Evolutionary conservation across 2,797 vertebrate genomes (phyloP).

Genomic region (Anguilla obscura): DNA sequence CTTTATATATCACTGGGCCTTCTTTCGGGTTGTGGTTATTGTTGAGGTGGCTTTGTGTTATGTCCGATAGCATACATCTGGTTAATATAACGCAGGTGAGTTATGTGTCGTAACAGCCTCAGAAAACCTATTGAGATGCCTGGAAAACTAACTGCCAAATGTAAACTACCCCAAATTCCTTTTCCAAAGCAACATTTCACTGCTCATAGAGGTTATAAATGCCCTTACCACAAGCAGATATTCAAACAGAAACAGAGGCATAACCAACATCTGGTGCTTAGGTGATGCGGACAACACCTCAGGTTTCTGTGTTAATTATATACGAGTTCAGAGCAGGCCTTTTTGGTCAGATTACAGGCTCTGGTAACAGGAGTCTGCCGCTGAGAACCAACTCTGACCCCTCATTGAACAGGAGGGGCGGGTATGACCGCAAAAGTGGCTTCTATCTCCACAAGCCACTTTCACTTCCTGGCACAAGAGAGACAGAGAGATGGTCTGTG

Average conservation of each 20-base stretch:
- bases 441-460: background rate
- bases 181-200: background rate
- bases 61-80: too few relatives aligned
- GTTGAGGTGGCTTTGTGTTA: too few relatives aligned
- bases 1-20: too few relatives aligned
- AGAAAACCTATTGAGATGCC: background rate
- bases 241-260: background rate
- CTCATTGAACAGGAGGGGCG: background rate
- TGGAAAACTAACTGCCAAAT: background rate
- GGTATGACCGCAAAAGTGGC: background rate
- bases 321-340: slow-evolving; percentile 1
- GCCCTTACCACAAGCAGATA: background rate
- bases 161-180: background rate
- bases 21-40: too few relatives aligned
- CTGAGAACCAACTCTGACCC: background rate
- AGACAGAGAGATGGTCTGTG: background rate
- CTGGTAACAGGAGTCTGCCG: background rate
- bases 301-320: slow-evolving; percentile 38
- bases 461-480: background rate
- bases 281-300: background rate
- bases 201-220: background rate
- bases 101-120: background rate
- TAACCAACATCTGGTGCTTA: background rate
- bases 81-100: too few relatives aligned
- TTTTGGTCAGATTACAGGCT: slow-evolving; percentile 26